These are phyloP conservation scores for Oreortyx pictus DNA, from an alignment of 2,797 vertebrate genomes.

Conservation along the genomic window DNA sequence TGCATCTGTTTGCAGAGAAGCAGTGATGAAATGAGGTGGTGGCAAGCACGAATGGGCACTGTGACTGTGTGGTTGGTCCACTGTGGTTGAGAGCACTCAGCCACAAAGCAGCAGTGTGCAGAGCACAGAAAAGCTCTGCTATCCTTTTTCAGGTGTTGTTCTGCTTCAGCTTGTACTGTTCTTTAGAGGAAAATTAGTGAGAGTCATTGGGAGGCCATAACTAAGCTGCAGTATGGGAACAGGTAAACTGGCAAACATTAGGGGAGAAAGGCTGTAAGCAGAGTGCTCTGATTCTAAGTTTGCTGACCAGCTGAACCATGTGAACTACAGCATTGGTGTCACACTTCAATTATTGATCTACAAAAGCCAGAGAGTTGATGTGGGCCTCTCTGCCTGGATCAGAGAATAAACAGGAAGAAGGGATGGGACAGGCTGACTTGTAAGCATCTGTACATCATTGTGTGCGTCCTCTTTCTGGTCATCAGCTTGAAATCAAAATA, in stretches of 20 bases:
- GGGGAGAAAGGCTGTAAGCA: background rate
- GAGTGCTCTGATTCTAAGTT: background rate
- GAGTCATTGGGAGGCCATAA: background rate
- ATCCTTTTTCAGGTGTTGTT: background rate
- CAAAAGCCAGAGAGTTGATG: background rate
- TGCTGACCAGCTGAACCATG: background rate
- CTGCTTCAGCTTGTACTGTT: background rate
- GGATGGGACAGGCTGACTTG: background rate
- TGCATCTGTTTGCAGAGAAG: background rate
- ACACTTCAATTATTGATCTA: background rate
- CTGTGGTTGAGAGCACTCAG: background rate
- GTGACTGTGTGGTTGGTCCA: fast-evolving
- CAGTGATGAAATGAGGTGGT: background rate
- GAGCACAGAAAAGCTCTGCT: background rate
- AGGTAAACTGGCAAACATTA: background rate
- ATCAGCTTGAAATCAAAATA: background rate
- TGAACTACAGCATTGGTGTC: background rate
- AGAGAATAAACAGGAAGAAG: background rate
- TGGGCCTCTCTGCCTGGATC: background rate
- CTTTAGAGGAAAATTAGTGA: background rate
- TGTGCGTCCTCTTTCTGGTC: fast-evolving
- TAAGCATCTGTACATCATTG: background rate
- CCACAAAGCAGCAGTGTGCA: background rate
- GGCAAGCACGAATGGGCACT: background rate
- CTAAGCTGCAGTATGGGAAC: background rate